These are phyloP conservation scores for cattle (Bos taurus) DNA, from an alignment of 2,113 vertebrate genomes.

Conservation along the genomic window DNA sequence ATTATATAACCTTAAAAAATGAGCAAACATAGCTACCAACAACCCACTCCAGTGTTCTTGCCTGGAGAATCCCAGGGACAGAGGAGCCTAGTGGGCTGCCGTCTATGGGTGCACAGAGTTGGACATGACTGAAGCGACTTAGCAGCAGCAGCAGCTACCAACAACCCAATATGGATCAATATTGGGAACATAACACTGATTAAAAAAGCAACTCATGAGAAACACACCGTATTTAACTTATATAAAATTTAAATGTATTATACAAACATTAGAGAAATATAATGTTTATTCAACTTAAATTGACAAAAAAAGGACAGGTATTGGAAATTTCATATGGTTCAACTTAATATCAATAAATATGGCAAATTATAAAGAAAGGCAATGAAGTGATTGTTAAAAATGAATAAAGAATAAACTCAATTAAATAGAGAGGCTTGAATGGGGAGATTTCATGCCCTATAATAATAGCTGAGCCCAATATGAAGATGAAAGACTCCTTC, in stretches of 20 bases:
- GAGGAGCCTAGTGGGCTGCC: not conserved
- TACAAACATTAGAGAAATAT: not conserved
- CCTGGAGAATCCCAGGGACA: not conserved
- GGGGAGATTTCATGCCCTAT: not conserved
- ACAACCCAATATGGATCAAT: not conserved
- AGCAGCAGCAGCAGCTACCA: not conserved
- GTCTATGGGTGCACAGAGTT: no score
- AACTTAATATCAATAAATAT: not conserved
- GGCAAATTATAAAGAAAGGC: not conserved
- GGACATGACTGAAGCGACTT: rapidly evolving
- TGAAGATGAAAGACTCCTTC: not conserved
- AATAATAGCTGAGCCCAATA: not conserved
- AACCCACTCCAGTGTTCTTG: not conserved
- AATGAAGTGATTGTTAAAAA: not conserved
- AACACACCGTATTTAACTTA: not conserved
- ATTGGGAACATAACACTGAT: not conserved
- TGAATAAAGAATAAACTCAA: not conserved
- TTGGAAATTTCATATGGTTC: not conserved
- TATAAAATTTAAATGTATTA: not conserved
- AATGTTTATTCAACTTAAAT: not conserved
- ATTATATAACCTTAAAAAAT: not conserved
- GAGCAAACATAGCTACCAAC: not conserved
- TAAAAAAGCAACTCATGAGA: not conserved
- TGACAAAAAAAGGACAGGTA: not conserved
- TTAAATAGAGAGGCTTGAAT: not conserved